These are phyloP conservation scores for Caenorhabditis virilis DNA, from an alignment of 2,888 invertebrate species.

Conservation along the genomic window DNA sequence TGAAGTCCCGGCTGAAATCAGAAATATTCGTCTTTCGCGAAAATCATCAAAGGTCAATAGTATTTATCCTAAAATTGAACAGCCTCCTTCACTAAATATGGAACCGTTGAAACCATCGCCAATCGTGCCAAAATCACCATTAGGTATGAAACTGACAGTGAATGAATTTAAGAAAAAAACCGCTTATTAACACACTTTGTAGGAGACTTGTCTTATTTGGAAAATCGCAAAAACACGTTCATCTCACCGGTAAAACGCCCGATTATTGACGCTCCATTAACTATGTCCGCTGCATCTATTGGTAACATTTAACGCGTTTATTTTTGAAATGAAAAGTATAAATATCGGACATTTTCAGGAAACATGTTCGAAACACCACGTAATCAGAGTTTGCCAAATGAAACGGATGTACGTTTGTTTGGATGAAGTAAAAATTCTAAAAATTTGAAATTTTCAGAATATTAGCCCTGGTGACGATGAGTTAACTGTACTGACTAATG, in stretches of 20 bases:
- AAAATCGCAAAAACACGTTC: constrained; percentile 13
- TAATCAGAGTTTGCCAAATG: too few species aligned
- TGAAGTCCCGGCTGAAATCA: constrained; percentile 26
- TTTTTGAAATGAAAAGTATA: neutral
- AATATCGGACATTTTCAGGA: constrained; percentile 8
- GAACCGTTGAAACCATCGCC: constrained; percentile 48
- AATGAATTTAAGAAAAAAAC: too few species aligned
- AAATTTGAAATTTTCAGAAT: neutral
- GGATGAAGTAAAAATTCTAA: neutral
- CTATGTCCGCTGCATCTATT: constrained; percentile 41
- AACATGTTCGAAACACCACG: constrained; percentile 23
- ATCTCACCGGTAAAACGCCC: constrained; percentile 34
- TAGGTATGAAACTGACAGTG: too few species aligned
- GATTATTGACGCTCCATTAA: constrained; percentile 33
- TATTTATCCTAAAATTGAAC: constrained; percentile 23
- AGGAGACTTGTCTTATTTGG: constrained; percentile 39
- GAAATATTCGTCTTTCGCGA: neutral
- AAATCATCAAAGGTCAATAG: constrained; percentile 3
- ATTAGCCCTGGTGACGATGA: neutral
- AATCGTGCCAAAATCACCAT: constrained; percentile 34
- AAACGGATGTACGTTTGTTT: neutral
- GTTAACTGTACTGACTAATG: too few species aligned
- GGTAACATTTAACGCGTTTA: constrained; percentile 16
- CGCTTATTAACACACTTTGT: constrained; percentile 7
- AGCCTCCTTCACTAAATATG: constrained; percentile 26